Base-by-base conservation (phyloP, 1,140 invertebrate species). In the Nylanderia fulva region DNA sequence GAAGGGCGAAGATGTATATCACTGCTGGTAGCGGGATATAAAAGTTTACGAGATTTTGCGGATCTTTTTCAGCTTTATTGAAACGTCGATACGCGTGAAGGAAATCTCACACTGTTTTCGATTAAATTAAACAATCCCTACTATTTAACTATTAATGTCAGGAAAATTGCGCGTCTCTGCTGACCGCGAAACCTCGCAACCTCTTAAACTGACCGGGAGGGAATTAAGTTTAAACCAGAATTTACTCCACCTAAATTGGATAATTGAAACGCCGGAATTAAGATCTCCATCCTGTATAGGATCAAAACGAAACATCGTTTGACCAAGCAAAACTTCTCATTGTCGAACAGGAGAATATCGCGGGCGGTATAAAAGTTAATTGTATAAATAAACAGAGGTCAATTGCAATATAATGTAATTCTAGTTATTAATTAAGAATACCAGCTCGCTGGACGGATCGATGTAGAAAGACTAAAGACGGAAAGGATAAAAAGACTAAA, bases 321-420 rank as follows among this genome's bases (percentile, higher is more conserved):
- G 29, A 74, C 29, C 6, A 58, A n/a, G 13, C 24, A 33, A 33
- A 33, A 11, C 18, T 27, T 61, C n/a, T 63, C 24, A 11, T 56
- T 13, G 9, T 5, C 45, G 7, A 83, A 58, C 85, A 84, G 82
- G 63, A 77, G 45, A 27, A 36, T 68, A 58, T 48, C 86, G 29
- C 29, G 29, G 60, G 86, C 77, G 77, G 66, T 66, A 71, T 66
- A 48, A 48, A 84, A 85, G 85, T 82, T 76, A 88, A 90, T 77
- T 93, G 91, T 91, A 92, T 88, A 93, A 93, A 91, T 91, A 91
- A 92, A 93, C 91, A 83, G 71, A 93, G 93, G 93, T 94, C 93
- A 94, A 94, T 93, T 94, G 91, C 87, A 92, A 93, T 91, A 91
- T 88, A 90, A 92, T 91, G 84, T 90, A 93, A 90, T 85, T 77